Percentiles rank a stretch among this genome's conserved stretches.
These are phyloP conservation scores for Anas platyrhynchos DNA, from an alignment of 2,113 vertebrate species.

Conservation along the genomic window DNA sequence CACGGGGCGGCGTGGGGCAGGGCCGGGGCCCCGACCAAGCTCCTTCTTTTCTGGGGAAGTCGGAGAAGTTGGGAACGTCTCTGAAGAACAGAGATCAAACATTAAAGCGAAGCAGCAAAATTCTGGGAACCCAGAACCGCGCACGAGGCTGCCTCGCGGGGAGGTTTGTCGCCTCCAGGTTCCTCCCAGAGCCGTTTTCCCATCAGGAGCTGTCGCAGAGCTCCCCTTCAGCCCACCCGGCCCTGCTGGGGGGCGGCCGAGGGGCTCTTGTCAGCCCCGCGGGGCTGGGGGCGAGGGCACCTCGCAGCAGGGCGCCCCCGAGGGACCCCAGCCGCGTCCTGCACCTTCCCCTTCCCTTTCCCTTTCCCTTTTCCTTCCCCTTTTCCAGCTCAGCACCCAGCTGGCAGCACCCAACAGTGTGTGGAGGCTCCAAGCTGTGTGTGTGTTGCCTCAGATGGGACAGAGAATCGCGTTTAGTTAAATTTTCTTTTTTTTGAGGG, in stretches of 20 bases:
- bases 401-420: no score
- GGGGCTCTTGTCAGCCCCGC: not conserved
- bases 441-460: accelerated
- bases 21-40: not conserved
- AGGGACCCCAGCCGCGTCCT: not conserved
- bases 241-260: not conserved
- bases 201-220: not conserved
- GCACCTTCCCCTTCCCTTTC: no score
- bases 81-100: not conserved
- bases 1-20: no score
- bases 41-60: not conserved
- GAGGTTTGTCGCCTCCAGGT: not conserved
- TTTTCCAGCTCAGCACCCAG: no score
- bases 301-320: not conserved
- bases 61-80: not conserved
- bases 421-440: not conserved
- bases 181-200: constrained; percentile 41
- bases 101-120: not conserved
- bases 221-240: not conserved
- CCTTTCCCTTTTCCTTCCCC: no score
- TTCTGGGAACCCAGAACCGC: not conserved
- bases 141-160: not conserved
- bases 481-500: not conserved
- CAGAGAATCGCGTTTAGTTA: not conserved
- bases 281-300: not conserved